Evolutionary conservation across 2,113 vertebrate species (phyloP).

Genomic region (Emydocephalus ijimae): DNA sequence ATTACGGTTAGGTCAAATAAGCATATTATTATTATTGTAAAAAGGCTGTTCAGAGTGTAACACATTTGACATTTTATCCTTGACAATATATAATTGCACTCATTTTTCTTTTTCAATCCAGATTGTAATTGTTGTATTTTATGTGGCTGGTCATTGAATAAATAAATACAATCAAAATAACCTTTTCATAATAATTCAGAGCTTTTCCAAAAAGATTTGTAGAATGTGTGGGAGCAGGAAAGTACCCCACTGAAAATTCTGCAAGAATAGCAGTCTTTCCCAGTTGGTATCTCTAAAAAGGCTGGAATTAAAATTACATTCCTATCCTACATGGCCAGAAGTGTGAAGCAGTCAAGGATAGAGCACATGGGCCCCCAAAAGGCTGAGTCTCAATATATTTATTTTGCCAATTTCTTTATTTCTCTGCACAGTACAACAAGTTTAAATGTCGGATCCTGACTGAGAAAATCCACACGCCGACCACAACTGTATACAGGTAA

Average conservation of each 20-base stretch:
- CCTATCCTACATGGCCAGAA: background rate
- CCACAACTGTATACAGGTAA: slow-evolving; percentile 79
- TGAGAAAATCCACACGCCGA: slow-evolving; percentile 73
- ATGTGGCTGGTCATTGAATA: too few relatives aligned
- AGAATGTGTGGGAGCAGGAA: background rate
- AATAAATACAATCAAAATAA: too few relatives aligned
- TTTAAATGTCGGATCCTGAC: slow-evolving; percentile 78
- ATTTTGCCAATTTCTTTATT: background rate
- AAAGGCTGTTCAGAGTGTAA: too few relatives aligned
- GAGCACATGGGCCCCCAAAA: rapidly evolving
- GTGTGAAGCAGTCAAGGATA: background rate
- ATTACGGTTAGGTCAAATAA: too few relatives aligned
- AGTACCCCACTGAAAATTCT: background rate
- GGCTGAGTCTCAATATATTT: background rate
- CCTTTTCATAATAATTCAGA: background rate
- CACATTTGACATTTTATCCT: too few relatives aligned
- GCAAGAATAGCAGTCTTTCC: background rate
- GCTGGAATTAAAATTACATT: background rate
- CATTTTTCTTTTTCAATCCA: too few relatives aligned
- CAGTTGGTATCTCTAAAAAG: background rate
- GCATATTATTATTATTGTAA: too few relatives aligned
- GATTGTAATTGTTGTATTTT: too few relatives aligned
- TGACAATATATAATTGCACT: too few relatives aligned
- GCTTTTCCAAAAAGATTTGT: background rate
- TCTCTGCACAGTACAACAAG: slow-evolving; percentile 68